Evolutionary conservation across 2,888 invertebrate species (phyloP), one percentile per base, ranked within the genome.

Genomic region (Eupithecia exiguata): DNA sequence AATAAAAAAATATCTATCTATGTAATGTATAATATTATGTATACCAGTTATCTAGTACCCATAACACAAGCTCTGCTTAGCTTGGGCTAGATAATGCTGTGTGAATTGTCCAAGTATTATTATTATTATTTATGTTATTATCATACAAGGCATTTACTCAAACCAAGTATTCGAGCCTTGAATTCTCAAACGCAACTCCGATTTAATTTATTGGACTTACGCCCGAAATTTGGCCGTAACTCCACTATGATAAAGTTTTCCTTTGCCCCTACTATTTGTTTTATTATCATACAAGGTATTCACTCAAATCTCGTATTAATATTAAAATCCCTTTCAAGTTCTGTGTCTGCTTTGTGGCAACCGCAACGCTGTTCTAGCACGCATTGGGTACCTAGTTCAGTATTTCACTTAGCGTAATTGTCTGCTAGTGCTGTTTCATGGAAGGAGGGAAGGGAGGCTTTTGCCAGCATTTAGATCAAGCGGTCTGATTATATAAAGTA

Each of bases 371-470:
- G 25, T 14, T 58, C 58, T 14, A 58, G 14, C 58, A 58, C 58
- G 25, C 25, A 58, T 58, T 58, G n/a, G n/a, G n/a, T n/a, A 58
- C 58, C 58, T 58, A 21, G 58, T 58, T 58, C 14, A 21, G 21
- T 25, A 58, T 25, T 58, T 25, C 58, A 58, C 58, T 58, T 58
- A 25, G 25, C 58, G 58, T 58, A 58, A 58, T 58, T 58, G 58
- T 58, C 10, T 58, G 12, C 25, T 58, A 58, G 53, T 58, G 21
- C 21, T 21, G n/a, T 53, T 53, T 53, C n/a, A 53, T 49, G 14
- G 49, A 43, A 5, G n/a, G n/a, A 53, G 21, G 53, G 12, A 58
- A 25, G 10, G 58, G 58, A 58, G 1, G 58, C 53, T 12, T 53
- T 53, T 53, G 53, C 10, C 21, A 12, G 53, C 4, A 25, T 2